Evolutionary conservation across 2,797 vertebrate species (phyloP).

Genomic region (Orestias chungarensis): DNA sequence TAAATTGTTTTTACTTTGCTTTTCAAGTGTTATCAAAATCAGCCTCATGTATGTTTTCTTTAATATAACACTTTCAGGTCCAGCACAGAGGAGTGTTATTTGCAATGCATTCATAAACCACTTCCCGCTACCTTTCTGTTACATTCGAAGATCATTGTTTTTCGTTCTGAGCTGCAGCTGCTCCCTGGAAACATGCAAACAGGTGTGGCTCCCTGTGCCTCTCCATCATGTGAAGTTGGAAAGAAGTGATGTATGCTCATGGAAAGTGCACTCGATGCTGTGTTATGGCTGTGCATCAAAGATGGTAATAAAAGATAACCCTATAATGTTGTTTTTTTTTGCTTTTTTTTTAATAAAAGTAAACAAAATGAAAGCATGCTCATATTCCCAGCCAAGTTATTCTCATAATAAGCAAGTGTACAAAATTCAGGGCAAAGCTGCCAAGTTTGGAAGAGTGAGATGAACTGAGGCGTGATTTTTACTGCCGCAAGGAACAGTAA

Average conservation of each 20-base stretch:
- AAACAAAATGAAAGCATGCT: not conserved
- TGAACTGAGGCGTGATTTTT: constrained; percentile 3
- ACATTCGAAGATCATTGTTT: not conserved
- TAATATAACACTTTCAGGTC: not conserved
- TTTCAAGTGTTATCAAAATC: not conserved
- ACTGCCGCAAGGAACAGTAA: not conserved
- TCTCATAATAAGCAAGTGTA: not conserved
- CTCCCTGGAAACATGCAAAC: constrained; percentile 6
- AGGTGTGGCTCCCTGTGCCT: not conserved
- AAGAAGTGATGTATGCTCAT: not conserved
- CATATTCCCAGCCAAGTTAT: not conserved
- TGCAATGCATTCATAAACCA: not conserved
- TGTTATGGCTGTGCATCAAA: not conserved
- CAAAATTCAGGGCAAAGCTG: constrained; percentile 10
- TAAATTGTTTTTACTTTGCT: not conserved
- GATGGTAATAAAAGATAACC: not conserved
- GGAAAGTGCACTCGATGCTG: not conserved
- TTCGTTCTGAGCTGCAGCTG: not conserved
- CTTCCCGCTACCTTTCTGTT: not conserved
- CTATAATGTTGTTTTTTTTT: not conserved
- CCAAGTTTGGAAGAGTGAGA: not conserved
- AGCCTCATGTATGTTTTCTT: not conserved
- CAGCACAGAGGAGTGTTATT: not conserved
- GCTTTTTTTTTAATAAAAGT: no score
- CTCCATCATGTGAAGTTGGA: not conserved